Base-by-base conservation (phyloP, 2,888 invertebrate genomes). In the Lasioglossum leucozonium region DNA sequence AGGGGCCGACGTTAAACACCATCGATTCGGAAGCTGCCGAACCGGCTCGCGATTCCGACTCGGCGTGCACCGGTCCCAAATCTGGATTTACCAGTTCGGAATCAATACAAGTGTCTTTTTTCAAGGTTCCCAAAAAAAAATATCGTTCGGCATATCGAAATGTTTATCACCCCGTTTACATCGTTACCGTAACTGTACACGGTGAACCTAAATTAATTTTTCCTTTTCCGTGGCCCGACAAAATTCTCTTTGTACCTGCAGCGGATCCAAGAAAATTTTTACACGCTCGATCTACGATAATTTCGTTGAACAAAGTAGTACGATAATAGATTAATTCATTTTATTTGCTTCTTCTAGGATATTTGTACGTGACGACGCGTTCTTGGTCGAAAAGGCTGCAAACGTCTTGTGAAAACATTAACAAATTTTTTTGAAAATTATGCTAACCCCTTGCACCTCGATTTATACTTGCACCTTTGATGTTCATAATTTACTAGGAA, bases 1-100 rank as follows among this genome's bases (percentile, higher is more conserved):
- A 89, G 89, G 90, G 86, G 84, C 47, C 88, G 89, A 92, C 91
- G 92, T 93, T 93, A 91, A 93, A 92, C 91, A 91, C 79, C 86
- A 91, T 83, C 62, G 79, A 47, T 67, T 62, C 47, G 67, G 72
- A 18, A 72, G 58, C 42, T n/a, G 44, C 30, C 72, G 72, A 51
- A 76, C 76, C 26, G 58, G 62, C 72, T 65, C 65, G 34, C 34
- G 65, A 65, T 6, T 34, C 16, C 18, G 62, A 30, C 51, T 22
- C 51, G 55, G 11, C 55, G 55, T n/a, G 11, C 55, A 55, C 1
- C n/a, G 55, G n/a, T 55, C 55, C 55, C n/a, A n/a, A 55, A 55
- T 55, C 55, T 55, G 55, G 11, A n/a, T 55, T 55, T n/a, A n/a
- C 11, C 55, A 55, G 11, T 11, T 55, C n/a, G 2, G 55, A n/a